phyloP scores from a whole-genome alignment of 2,113 vertebrate genomes.

The Grus americana region DNA sequence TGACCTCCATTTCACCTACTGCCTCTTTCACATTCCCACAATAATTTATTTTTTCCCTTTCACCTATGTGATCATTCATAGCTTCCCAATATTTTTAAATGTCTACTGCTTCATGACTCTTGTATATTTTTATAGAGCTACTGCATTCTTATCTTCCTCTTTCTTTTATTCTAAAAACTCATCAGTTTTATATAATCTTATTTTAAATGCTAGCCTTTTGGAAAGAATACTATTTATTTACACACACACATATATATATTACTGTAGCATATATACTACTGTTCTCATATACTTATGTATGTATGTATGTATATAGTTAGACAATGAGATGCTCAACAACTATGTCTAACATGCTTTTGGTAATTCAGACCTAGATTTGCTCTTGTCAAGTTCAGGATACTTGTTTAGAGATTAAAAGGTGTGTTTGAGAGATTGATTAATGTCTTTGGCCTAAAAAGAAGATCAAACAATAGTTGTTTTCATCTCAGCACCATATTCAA shows the following conservation, averaged over 20 bases:
- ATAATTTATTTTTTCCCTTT: neutral
- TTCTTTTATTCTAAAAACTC: neutral
- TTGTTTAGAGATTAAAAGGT: neutral
- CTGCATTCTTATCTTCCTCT: neutral
- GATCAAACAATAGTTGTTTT: neutral
- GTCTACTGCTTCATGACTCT: neutral
- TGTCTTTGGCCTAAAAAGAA: neutral
- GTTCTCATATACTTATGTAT: neutral
- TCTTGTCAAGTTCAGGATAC: neutral
- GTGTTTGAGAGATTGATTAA: neutral
- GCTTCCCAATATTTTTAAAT: neutral
- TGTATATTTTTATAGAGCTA: neutral
- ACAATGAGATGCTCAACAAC: neutral
- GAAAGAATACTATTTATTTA: neutral
- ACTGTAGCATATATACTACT: neutral
- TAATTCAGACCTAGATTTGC: neutral
- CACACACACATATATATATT: neutral
- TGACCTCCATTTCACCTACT: neutral
- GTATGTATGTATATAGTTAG: neutral
- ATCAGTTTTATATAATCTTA: neutral
- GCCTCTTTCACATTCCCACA: neutral
- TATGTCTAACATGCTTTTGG: neutral
- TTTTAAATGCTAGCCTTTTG: neutral
- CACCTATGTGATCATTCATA: neutral
- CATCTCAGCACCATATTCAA: neutral